These are phyloP conservation scores for Heterodera schachtii DNA, from an alignment of 1,140 invertebrate species.

Conservation along the genomic window DNA sequence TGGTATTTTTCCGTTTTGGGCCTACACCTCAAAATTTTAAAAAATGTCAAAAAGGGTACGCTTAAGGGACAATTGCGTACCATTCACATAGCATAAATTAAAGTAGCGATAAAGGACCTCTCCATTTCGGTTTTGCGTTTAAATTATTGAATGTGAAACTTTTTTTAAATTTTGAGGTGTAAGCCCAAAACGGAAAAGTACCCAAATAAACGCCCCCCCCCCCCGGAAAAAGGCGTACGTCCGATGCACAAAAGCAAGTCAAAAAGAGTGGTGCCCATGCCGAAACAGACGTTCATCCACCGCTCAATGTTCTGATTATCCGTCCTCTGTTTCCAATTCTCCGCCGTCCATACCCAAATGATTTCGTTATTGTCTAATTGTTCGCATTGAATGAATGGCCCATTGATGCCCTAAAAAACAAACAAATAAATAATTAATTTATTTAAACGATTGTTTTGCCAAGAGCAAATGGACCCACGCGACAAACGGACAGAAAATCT, in stretches of 20 bases:
- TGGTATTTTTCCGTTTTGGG: too few species aligned
- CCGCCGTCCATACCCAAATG: conserved; percentile 9
- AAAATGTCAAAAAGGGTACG: too few species aligned
- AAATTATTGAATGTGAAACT: too few species aligned
- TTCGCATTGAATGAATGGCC: conserved; percentile 32
- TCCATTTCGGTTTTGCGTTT: too few species aligned
- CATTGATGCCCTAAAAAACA: conserved; percentile 30
- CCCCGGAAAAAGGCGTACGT: conserved; percentile 1
- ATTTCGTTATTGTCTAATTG: conserved; percentile 1
- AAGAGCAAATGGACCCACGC: neutral
- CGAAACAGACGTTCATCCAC: conserved; percentile 28
- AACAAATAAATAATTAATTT: conserved; percentile 17
- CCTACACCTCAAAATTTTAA: too few species aligned
- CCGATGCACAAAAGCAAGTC: conserved; percentile 17
- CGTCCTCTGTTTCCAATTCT: neutral
- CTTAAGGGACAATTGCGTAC: too few species aligned
- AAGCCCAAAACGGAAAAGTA: neutral
- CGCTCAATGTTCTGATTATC: conserved; percentile 18
- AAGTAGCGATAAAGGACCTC: too few species aligned
- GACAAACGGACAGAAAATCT: conserved; percentile 32
- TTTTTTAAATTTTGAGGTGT: too few species aligned
- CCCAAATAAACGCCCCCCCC: neutral
- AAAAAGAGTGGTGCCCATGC: conserved; percentile 29
- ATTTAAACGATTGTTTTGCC: too few species aligned
- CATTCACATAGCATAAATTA: too few species aligned